A percentile compares a stretch with the other conserved stretches of the same genome.
Evolutionary conservation across 2,113 vertebrate genomes (phyloP).

Genomic region (Phylloscopus trochilus): DNA sequence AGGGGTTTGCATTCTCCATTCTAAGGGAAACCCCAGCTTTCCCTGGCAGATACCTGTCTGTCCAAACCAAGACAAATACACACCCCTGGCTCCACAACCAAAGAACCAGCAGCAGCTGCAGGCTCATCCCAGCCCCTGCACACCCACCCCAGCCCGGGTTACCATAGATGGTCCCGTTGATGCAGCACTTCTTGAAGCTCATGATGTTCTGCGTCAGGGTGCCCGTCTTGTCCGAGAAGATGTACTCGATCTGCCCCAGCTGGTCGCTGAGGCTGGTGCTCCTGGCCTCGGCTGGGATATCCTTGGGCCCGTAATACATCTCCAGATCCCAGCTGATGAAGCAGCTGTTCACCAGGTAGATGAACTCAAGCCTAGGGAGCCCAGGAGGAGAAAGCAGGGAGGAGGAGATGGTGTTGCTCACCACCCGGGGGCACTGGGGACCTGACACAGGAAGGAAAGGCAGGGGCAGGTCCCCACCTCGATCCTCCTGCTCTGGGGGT

Average conservation of each 20-base stretch:
- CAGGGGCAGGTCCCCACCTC: not conserved
- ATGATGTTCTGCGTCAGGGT: slow-evolving; percentile 91
- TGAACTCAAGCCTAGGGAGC: slow-evolving; percentile 78
- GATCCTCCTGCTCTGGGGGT: not conserved
- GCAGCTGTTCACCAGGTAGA: slow-evolving; percentile 86
- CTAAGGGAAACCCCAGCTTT: no score
- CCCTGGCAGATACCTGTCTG: no score
- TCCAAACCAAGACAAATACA: no score
- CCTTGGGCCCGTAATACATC: slow-evolving; percentile 77
- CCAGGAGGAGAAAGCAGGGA: not conserved
- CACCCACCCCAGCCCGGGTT: not conserved
- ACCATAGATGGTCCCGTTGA: slow-evolving; percentile 84
- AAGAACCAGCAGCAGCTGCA: no score
- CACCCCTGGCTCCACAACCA: no score
- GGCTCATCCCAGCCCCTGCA: not conserved
- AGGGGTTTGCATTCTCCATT: no score
- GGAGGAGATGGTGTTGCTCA: not conserved
- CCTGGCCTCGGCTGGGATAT: slow-evolving; percentile 80
- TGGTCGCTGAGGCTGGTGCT: slow-evolving; percentile 87
- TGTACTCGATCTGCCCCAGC: slow-evolving; percentile 89
- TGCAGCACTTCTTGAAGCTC: slow-evolving; percentile 90
- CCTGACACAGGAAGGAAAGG: not conserved
- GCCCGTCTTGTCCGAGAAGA: slow-evolving; percentile 95
- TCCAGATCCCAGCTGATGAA: slow-evolving; percentile 89
- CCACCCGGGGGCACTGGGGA: not conserved